These are phyloP conservation scores for Australoheros facetus DNA, from an alignment of 2,797 vertebrate species.

Conservation along the genomic window DNA sequence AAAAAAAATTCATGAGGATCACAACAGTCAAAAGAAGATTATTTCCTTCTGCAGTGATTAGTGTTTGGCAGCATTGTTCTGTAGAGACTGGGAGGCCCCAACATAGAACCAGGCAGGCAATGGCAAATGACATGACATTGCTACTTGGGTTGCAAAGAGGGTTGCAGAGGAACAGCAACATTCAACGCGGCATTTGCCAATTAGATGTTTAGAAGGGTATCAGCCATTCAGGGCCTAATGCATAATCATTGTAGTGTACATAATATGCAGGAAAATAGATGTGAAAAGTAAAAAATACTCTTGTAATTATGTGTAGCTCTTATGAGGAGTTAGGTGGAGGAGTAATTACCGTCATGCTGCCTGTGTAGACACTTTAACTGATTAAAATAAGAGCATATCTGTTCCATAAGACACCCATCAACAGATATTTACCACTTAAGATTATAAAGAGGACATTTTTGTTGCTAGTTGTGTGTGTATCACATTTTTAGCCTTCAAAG, in stretches of 20 bases:
- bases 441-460: not conserved
- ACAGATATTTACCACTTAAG: not conserved
- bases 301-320: not conserved
- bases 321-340: not conserved
- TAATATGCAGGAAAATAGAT: not conserved
- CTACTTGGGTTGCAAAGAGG: not conserved
- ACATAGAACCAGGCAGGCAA: not conserved
- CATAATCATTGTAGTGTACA: not conserved
- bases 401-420: not conserved
- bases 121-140: not conserved
- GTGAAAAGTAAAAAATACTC: rapidly evolving
- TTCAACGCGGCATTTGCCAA: not conserved
- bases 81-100: not conserved
- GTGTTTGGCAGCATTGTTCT: not conserved
- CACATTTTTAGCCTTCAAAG: not conserved
- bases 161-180: not conserved
- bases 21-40: not conserved
- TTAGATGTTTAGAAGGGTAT: not conserved
- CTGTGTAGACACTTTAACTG: not conserved
- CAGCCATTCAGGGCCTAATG: not conserved
- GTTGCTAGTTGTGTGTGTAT: conserved; percentile 1
- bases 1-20: not conserved
- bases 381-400: not conserved
- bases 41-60: not conserved
- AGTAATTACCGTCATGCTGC: not conserved